Evolutionary conservation across 2,113 vertebrate genomes (phyloP).

Genomic region (Otocyon megalotis): DNA sequence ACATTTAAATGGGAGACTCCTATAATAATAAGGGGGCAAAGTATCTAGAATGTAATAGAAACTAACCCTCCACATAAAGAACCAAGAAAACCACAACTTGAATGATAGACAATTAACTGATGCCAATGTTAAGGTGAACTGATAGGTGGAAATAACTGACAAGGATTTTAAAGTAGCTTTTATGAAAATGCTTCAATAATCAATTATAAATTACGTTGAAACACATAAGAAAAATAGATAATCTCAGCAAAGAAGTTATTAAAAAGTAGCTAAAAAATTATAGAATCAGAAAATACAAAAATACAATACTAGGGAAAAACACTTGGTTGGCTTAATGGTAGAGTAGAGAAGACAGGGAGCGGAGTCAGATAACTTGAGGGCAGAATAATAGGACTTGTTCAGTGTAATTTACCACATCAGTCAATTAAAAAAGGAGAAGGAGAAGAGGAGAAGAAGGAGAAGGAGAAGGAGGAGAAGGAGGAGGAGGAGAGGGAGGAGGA

Average conservation of each 20-base stretch:
- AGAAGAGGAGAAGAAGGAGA: too few relatives aligned
- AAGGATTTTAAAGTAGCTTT: neutral
- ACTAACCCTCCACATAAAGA: neutral
- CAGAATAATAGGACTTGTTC: neutral
- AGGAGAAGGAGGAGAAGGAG: too few relatives aligned
- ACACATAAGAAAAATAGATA: neutral
- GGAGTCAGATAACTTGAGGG: neutral
- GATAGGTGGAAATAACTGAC: neutral
- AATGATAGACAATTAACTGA: neutral
- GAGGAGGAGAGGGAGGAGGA: too few relatives aligned
- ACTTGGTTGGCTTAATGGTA: neutral
- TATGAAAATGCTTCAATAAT: neutral
- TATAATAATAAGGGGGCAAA: neutral
- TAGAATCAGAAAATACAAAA: neutral
- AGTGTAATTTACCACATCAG: neutral
- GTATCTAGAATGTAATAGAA: neutral
- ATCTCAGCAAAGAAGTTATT: neutral
- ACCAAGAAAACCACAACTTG: neutral
- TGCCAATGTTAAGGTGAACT: neutral
- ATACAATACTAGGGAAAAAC: neutral
- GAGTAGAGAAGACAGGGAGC: neutral
- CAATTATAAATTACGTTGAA: neutral
- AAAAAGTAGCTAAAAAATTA: neutral
- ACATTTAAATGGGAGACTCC: neutral
- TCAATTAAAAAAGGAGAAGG: neutral